Percentiles rank a stretch among this genome's conserved stretches.
phyloP scores from a whole-genome alignment of 2,797 vertebrate genomes.

The Anguilla marmorata region DNA sequence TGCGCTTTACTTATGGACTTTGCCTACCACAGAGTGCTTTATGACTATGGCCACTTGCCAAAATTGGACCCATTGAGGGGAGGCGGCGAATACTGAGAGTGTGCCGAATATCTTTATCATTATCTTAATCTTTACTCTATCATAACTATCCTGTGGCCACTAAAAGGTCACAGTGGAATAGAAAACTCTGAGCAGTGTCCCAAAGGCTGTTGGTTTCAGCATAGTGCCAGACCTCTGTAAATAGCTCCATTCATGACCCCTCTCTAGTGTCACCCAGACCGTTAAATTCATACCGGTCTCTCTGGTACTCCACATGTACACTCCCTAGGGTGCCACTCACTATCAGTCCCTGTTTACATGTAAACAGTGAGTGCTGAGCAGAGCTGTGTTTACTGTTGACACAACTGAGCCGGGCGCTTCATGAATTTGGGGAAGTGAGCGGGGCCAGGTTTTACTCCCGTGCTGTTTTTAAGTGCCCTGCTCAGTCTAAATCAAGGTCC shows the following conservation, averaged over 20 bases:
- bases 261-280: constrained; percentile 5
- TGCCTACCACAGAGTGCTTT: constrained; percentile 6
- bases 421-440: constrained; percentile 45
- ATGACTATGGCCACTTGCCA: constrained; percentile 1
- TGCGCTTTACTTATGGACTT: neutral
- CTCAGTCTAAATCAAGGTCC: constrained; percentile 18
- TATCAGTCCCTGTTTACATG: constrained; percentile 58
- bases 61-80: neutral
- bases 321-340: neutral
- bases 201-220: neutral
- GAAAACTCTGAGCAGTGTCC: neutral
- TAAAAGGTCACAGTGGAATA: neutral
- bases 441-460: constrained; percentile 11
- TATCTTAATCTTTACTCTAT: constrained; percentile 12
- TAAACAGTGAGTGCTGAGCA: constrained; percentile 56
- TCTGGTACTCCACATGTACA: neutral
- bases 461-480: neutral
- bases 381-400: constrained; percentile 54
- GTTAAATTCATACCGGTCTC: constrained; percentile 5
- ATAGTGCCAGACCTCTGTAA: constrained; percentile 2
- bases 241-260: neutral
- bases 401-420: constrained; percentile 50
- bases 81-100: neutral
- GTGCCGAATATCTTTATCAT: neutral
- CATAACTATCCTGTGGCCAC: neutral